Conservation (phyloP, 2,888 invertebrate genomes). For the Meghimatium bilineatum region DNA sequence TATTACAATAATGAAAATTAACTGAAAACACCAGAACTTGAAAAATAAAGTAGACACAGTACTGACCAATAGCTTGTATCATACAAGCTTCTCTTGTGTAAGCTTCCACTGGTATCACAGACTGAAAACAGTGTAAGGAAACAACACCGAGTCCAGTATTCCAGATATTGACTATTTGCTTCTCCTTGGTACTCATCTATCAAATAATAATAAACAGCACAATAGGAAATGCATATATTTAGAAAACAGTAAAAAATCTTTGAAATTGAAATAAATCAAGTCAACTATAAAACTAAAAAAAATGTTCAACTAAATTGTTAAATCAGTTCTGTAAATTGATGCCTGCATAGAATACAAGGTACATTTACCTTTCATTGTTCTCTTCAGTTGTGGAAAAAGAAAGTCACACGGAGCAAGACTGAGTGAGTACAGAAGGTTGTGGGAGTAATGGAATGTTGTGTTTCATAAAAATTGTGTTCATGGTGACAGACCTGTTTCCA, state of each 20-base stretch:
- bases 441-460: too few species aligned
- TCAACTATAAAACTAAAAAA: too few species aligned
- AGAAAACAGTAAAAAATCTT: background rate
- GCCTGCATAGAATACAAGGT: too few species aligned
- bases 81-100: constrained; percentile 95
- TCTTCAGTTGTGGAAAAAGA: too few species aligned
- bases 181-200: constrained; percentile 81
- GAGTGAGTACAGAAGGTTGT: too few species aligned
- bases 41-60: background rate
- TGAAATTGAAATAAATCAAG: too few species aligned
- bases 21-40: background rate
- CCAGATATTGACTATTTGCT: constrained; percentile 93
- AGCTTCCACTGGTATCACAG: constrained; percentile 93
- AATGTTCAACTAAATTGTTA: too few species aligned
- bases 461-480: too few species aligned
- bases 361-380: too few species aligned
- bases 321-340: too few species aligned
- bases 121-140: constrained; percentile 92
- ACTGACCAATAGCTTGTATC: constrained; percentile 87
- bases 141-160: constrained; percentile 88
- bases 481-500: too few species aligned
- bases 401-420: too few species aligned
- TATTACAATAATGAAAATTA: background rate
- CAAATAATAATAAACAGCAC: background rate
- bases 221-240: background rate